Percentiles rank a stretch among this genome's conserved stretches.
Evolutionary conservation across 1,140 invertebrate genomes (phyloP).

Genomic region (Rhopalosiphum padi): DNA sequence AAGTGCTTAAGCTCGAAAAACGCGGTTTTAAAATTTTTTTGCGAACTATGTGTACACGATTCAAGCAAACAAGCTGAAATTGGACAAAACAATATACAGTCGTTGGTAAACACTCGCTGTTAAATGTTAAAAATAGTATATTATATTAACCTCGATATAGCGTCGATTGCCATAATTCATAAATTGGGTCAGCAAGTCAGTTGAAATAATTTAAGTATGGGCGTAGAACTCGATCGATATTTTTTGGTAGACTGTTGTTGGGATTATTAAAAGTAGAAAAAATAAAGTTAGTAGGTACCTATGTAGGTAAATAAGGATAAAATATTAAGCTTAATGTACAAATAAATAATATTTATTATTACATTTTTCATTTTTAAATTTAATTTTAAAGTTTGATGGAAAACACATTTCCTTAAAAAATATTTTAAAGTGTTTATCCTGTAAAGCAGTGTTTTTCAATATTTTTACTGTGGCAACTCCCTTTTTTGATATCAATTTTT

Average conservation of each 20-base stretch:
- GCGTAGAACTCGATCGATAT: background rate
- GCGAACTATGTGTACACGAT: background rate
- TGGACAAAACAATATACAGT: background rate
- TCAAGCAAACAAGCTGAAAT: background rate
- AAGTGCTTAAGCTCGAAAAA: background rate
- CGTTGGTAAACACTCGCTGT: background rate
- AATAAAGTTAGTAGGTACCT: background rate
- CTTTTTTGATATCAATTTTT: too few relatives aligned
- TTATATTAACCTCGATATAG: background rate
- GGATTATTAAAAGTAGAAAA: background rate
- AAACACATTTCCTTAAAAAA: background rate
- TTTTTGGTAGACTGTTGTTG: background rate
- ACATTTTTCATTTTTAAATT: background rate
- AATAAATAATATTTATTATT: background rate
- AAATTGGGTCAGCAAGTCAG: background rate
- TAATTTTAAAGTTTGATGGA: background rate
- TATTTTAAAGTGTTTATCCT: background rate
- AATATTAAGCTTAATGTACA: background rate
- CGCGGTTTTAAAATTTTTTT: background rate
- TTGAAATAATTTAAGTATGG: background rate
- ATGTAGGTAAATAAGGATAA: background rate
- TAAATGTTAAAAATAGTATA: background rate
- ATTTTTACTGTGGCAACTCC: too few relatives aligned
- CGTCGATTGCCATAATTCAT: background rate
- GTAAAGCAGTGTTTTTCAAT: background rate